These are phyloP conservation scores for Iguana delicatissima DNA, from an alignment of 2,797 vertebrate species.

Conservation along the genomic window DNA sequence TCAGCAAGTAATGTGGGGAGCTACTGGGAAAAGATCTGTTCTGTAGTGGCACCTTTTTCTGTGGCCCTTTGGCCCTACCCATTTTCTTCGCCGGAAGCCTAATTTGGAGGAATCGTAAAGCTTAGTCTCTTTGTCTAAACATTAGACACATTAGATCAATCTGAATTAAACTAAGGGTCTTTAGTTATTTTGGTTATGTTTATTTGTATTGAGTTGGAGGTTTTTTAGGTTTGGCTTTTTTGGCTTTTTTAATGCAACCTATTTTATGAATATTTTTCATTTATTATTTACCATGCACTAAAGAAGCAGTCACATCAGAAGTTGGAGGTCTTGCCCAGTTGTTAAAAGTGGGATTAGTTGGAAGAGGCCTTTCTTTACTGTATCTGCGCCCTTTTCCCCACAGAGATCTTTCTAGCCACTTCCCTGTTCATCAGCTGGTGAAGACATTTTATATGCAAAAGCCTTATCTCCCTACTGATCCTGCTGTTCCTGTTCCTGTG, in stretches of 20 bases:
- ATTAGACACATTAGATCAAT: background rate
- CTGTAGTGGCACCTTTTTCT: background rate
- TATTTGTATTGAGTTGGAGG: background rate
- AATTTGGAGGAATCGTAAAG: background rate
- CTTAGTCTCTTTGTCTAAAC: background rate
- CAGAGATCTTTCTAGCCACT: no score
- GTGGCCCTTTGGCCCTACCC: background rate
- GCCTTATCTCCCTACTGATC: background rate
- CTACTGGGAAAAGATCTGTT: background rate
- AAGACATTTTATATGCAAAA: background rate
- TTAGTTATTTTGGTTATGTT: background rate
- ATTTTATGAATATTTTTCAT: background rate
- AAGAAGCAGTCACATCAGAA: background rate
- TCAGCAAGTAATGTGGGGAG: background rate
- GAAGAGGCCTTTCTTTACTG: background rate
- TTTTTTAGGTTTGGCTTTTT: background rate
- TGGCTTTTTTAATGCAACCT: background rate
- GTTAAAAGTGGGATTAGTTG: background rate
- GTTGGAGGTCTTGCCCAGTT: background rate
- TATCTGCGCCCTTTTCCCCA: background rate
- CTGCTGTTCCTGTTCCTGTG: background rate
- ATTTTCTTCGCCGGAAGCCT: background rate
- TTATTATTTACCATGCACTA: background rate
- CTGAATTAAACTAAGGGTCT: background rate
- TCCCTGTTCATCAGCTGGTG: background rate